These are phyloP conservation scores for Oncorhynchus keta DNA, from an alignment of 2,113 vertebrate species.

Conservation along the genomic window DNA sequence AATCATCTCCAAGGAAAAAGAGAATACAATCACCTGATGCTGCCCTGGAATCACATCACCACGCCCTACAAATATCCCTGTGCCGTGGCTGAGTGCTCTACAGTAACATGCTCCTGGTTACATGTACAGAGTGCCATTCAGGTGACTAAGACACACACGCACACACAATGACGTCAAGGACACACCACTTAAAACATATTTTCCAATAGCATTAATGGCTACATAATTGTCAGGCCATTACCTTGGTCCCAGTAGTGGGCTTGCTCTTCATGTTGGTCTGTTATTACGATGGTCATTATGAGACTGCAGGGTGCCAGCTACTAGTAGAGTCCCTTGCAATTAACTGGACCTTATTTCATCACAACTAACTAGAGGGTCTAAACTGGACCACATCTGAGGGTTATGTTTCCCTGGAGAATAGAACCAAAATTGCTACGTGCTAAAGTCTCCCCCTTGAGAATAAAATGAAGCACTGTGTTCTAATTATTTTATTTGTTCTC, in stretches of 20 bases:
- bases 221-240: neutral
- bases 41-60: conserved; percentile 8
- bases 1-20: conserved; percentile 14
- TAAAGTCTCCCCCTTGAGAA: conserved; percentile 35
- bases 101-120: no score
- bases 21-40: conserved; percentile 14
- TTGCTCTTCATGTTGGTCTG: neutral
- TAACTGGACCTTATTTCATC: neutral
- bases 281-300: neutral
- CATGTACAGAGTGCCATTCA: no score
- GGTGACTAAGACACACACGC: no score
- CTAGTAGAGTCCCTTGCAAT: neutral
- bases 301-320: neutral
- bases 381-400: neutral
- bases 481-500: conserved; percentile 41
- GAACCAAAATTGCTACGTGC: neutral
- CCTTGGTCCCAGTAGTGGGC: neutral
- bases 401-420: no score
- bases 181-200: no score
- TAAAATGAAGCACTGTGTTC: conserved; percentile 34
- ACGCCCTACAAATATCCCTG: conserved; percentile 8
- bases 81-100: no score
- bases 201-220: no score
- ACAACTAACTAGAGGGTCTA: neutral
- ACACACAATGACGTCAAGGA: no score